phyloP scores from a whole-genome alignment of 2,797 vertebrate species.

The Adelosebastes latens region DNA sequence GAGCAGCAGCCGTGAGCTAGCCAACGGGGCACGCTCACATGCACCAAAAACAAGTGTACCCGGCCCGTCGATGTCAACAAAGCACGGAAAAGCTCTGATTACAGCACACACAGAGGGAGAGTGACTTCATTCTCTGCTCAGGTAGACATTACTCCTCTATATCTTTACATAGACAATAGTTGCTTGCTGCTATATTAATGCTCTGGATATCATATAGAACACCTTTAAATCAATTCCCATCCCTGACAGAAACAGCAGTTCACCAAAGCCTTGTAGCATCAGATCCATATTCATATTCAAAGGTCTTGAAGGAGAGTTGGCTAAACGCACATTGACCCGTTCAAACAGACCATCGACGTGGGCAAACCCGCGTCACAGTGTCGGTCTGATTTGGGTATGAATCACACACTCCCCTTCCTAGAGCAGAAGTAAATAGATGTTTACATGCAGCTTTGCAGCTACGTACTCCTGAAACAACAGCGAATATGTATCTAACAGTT shows the following conservation, averaged over 20 bases:
- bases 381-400: slow-evolving; percentile 6
- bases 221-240: background rate
- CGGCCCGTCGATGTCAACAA: too few species aligned
- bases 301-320: background rate
- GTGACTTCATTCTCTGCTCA: too few species aligned
- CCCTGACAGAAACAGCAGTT: background rate
- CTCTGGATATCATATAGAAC: too few species aligned
- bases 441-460: background rate
- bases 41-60: too few species aligned
- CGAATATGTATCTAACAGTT: background rate
- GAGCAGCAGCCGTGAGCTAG: too few species aligned
- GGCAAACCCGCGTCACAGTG: slow-evolving; percentile 13
- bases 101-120: too few species aligned
- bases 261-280: background rate
- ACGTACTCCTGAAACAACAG: background rate
- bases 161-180: too few species aligned
- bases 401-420: slow-evolving; percentile 25
- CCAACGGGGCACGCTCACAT: too few species aligned
- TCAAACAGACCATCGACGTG: background rate
- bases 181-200: too few species aligned
- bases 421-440: background rate
- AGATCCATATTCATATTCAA: background rate
- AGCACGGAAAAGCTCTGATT: too few species aligned
- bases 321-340: background rate
- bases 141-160: too few species aligned